Evolutionary conservation across 2,888 invertebrate genomes (phyloP), one percentile per base, ranked within the genome.

Genomic region (Tromatobia lineatoria): DNA sequence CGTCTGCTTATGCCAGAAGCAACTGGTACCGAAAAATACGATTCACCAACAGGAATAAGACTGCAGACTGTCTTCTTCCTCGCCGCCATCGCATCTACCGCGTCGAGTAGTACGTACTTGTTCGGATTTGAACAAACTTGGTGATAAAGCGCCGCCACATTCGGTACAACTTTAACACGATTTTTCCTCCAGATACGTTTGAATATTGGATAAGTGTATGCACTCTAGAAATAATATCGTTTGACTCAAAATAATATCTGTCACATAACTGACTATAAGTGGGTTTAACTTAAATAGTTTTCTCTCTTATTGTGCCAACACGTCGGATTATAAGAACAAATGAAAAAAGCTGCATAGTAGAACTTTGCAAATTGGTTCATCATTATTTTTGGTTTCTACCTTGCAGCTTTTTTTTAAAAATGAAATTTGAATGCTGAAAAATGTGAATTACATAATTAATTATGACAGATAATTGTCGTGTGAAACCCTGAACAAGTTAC

Each of bases 21-120:
- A 18, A 61, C 47, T 3, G 47, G 47, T 7, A 57, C 18, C 20
- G 18, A 3, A 15, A 18, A 74, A 61, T 74, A 74, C 10, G 47
- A 3, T 8, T 10, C 10, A 0, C 73, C 73, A 13, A 74, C 61
- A 1, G 73, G 73, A 29, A 29, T 1, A 25, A 74, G 13, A 15
- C 0, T 1, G 38, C 81, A 81, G 3, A 54, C 13, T 18, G 18
- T 29, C 1, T 34, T 11, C 20, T 45, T 54, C 18, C 67, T 64
- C 0, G 50, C 71, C 11, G 66, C 57, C 15, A 71, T 64, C 1
- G 57, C 13, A 29, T 82, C 82, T 34, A 54, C 34, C 42, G 82
- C 15, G 13, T 82, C 82, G 18, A 82, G 50, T 11, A 77, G 23
- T 15, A 82, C 78, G 20, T 71, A 78, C 11, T 71, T 78, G 11